Percentiles rank a stretch among this genome's conserved stretches.
Conservation (phyloP, 2,113 vertebrate species). For the Oenanthe oenanthe region DNA sequence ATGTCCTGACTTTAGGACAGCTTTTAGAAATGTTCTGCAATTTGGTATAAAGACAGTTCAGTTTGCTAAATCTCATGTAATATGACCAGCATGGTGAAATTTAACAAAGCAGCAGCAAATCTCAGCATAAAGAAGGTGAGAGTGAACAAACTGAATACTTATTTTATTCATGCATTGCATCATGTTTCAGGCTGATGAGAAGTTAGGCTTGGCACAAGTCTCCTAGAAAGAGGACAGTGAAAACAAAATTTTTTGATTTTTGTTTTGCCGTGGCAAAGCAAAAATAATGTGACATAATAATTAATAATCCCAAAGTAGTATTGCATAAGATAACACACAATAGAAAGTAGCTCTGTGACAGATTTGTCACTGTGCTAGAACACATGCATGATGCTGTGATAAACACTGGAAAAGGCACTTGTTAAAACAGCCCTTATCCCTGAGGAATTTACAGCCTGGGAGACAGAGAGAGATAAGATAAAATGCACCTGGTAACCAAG, state of each 20-base stretch:
- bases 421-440: slow-evolving; percentile 11
- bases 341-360: neutral
- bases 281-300: neutral
- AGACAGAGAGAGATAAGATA: slow-evolving; percentile 64
- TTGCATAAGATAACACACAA: neutral
- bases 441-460: slow-evolving; percentile 45
- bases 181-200: neutral
- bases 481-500: slow-evolving; percentile 60
- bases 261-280: neutral
- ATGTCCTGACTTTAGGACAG: neutral
- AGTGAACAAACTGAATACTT: neutral
- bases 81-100: neutral
- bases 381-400: neutral
- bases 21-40: neutral
- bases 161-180: neutral
- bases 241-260: neutral
- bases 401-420: slow-evolving; percentile 38
- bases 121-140: neutral
- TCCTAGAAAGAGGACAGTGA: neutral
- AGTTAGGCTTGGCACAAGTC: neutral
- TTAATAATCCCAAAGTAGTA: neutral
- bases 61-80: neutral
- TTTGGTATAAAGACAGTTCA: neutral
- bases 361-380: neutral
- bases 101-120: neutral